Conservation (phyloP, 1,140 invertebrate species). For the Brachionus manjavacas region DNA sequence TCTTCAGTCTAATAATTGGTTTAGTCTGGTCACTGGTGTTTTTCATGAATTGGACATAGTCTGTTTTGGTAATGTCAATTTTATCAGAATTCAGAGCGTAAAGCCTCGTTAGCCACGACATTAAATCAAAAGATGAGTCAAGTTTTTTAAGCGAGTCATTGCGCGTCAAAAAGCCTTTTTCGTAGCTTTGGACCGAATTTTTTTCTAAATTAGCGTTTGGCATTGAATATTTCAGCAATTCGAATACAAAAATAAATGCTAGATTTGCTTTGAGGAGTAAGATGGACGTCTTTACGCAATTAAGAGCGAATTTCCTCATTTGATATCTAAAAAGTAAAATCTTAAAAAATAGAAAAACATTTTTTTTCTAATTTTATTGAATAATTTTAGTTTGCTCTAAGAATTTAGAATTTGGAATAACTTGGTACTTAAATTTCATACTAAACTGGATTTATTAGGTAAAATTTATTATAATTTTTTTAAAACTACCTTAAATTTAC, state of each 20-base stretch:
- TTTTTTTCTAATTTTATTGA: neutral
- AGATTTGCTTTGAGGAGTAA: neutral
- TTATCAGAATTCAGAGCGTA: neutral
- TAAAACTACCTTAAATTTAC: neutral
- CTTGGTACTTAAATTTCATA: neutral
- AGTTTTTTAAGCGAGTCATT: neutral
- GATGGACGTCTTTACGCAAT: neutral
- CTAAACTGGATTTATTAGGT: neutral
- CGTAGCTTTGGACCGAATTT: neutral
- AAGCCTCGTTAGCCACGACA: neutral
- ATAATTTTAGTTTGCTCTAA: neutral
- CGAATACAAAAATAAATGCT: neutral
- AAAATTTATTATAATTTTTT: neutral
- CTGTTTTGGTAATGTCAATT: constrained; percentile 2
- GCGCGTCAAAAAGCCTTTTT: neutral
- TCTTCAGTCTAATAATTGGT: constrained; percentile 12
- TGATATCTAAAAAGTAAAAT: neutral
- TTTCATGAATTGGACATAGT: neutral
- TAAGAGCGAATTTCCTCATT: neutral
- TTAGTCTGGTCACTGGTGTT: neutral
- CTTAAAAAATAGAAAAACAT: neutral
- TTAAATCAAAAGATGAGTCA: neutral
- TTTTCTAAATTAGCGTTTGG: neutral
- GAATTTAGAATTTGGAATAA: neutral
- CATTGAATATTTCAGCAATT: neutral